phyloP scores from a whole-genome alignment of 2,797 vertebrate genomes.

The Catostomus latipinnis region DNA sequence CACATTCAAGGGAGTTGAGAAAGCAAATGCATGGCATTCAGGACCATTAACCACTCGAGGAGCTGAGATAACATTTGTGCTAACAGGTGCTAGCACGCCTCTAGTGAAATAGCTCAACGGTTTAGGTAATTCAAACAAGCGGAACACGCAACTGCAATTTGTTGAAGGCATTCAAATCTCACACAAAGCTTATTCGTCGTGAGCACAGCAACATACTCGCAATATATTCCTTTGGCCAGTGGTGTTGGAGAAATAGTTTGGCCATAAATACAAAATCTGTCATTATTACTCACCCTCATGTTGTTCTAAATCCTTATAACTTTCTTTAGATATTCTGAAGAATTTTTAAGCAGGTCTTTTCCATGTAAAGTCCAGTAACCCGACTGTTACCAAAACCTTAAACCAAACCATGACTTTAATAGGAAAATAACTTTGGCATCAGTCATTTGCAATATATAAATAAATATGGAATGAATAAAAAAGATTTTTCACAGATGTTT shows the following conservation, averaged over 20 bases:
- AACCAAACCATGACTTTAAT: no score
- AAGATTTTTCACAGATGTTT: no score
- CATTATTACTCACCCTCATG: neutral
- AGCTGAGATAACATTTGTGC: conserved; percentile 47
- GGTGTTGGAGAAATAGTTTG: neutral
- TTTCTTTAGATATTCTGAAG: neutral
- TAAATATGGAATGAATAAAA: no score
- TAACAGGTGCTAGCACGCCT: conserved; percentile 50
- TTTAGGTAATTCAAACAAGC: conserved; percentile 40
- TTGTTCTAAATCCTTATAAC: neutral
- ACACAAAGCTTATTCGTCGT: neutral
- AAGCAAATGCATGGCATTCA: conserved; percentile 30
- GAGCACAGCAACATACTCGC: neutral
- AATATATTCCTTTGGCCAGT: conserved; percentile 6
- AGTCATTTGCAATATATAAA: no score
- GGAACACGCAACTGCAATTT: conserved; percentile 20
- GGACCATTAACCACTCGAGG: conserved; percentile 47
- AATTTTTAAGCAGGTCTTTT: no score
- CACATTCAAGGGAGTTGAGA: conserved; percentile 29
- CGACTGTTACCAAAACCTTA: no score
- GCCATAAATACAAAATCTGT: neutral
- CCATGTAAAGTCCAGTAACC: no score
- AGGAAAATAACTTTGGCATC: no score
- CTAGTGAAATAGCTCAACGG: conserved; percentile 42
- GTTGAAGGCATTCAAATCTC: conserved; percentile 17